Evolutionary conservation across 2,113 vertebrate genomes (phyloP), one percentile per base, ranked within the genome.

Genomic region (Hassar affinis): DNA sequence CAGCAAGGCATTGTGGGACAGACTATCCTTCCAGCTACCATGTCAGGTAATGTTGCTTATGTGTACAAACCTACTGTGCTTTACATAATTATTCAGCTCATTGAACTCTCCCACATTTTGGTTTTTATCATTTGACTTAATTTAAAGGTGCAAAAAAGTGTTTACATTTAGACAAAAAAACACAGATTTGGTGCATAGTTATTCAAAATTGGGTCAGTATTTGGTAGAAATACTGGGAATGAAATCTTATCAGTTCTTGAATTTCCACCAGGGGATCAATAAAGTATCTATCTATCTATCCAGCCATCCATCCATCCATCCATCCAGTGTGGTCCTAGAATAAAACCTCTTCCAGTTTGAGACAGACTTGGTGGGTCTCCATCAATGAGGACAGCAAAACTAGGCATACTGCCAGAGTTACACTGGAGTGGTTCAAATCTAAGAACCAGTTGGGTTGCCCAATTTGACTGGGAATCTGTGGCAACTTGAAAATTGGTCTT

Each of bases 1-100:
- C 98, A 96, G 0, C 95, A 92, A 22, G 95, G 97, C 42, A 93
- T 99, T 5, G 96, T 99, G 80, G 95, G 97, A 71, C 98, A 98
- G 87, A 94, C 98, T 10, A 95, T 99, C 71, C 94, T 99, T 22
- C 98, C 98, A 2, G 95, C 97, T 72, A 96, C 98, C 5, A 92
- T 99, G 91, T 97, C 98, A 93, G 97, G 98, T 99, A 93, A 84
- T 89, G 4, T 42, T 14, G 20, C 35, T 22, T n/a, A 5, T 77
- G 4, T 20, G 15, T 72, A 38, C 15, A 18, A 14, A 49, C n/a
- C 10, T n/a, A n/a, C 69, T 49, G 12, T 72, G 25, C 22, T 11
- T 45, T 69, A 7, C 3, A 4, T 66, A 22, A 6, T 33, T 35
- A 35, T 35, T 35, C 5, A 35, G 5, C 6, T 33, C 5, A 33